These are phyloP conservation scores for Pitta sordida DNA, from an alignment of 2,113 vertebrate genomes.

Conservation along the genomic window DNA sequence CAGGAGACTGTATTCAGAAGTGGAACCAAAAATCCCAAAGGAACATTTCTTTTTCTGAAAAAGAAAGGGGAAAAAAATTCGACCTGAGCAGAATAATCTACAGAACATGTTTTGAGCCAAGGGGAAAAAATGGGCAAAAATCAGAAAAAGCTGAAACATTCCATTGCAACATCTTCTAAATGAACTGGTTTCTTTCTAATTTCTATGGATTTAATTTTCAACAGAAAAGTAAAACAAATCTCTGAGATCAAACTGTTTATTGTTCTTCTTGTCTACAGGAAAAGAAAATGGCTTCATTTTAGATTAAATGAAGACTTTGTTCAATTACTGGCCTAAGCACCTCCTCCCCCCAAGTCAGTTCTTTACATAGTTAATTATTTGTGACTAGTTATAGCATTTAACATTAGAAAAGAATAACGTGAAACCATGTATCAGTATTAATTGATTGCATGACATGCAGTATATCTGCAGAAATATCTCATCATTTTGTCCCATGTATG, in stretches of 20 bases:
- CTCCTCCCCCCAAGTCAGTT: not conserved
- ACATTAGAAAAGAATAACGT: not conserved
- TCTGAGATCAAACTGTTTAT: not conserved
- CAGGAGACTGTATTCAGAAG: not conserved
- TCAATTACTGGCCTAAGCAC: not conserved
- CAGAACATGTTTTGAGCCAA: not conserved
- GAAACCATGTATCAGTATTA: not conserved
- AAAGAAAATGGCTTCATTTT: not conserved
- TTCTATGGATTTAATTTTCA: not conserved
- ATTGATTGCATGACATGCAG: not conserved
- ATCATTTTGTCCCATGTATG: not conserved
- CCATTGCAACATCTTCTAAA: not conserved
- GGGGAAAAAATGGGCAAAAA: not conserved
- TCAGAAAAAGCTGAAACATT: not conserved
- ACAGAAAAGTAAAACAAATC: not conserved
- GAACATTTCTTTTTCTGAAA: not conserved
- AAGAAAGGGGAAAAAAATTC: not conserved
- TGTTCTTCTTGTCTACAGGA: not conserved
- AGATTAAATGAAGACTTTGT: not conserved
- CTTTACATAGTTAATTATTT: not conserved
- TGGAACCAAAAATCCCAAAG: not conserved
- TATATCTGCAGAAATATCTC: not conserved
- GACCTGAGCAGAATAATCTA: not conserved
- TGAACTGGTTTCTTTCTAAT: not conserved
- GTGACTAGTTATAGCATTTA: not conserved